Base-by-base conservation (phyloP, 2,888 invertebrate species). In the Penaeus monodon region DNA sequence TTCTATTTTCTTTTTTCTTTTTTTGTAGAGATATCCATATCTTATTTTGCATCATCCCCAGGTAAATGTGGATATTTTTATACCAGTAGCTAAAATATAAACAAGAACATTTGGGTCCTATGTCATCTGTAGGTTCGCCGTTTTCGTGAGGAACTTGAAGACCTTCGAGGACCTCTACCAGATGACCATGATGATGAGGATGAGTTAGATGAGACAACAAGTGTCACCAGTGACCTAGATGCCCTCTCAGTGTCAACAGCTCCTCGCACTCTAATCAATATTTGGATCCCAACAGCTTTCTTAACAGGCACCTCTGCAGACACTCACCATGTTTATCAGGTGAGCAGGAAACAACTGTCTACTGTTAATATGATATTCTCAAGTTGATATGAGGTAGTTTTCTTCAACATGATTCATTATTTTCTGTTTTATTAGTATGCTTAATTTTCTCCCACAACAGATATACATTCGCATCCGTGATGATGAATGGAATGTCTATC, bases 401-500 rank as follows among this genome's bases (percentile, higher is more conserved):
- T 20, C 57, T 57, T 57, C 2, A 12, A 1, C 8, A 44, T 57
- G 57, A 57, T 1, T 57, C 17, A 57, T 57, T 20, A 57, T 20
- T 57, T 57, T 57, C 14, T 57, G 3, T 57, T 20, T 57, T 3
- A 20, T 17, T 20, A 57, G 57, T 17, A 1, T 17, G 57, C 57
- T 57, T 20, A 17, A 57, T 20, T 57, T 80, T 84, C 81, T 27
- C 65, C 64, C 65, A 66, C 93, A 93, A 8, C 91, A 96, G 96
- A 95, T 96, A 91, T 96, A 96, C 91, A 92, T 97, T 66, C 94
- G 97, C 91, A 95, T 97, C 82, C 95, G 96, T 77, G 95, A 96
- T 91, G 97, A 97, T 90, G 98, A 98, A 92, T 98, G 98, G 98
- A 97, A 97, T 91, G 95, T 98, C n/a, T 97, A 97, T 92, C 95